A percentile compares a stretch with the other conserved stretches of the same genome.
Evolutionary conservation across 2,888 invertebrate genomes (phyloP).

Genomic region (Coleophora deauratella): DNA sequence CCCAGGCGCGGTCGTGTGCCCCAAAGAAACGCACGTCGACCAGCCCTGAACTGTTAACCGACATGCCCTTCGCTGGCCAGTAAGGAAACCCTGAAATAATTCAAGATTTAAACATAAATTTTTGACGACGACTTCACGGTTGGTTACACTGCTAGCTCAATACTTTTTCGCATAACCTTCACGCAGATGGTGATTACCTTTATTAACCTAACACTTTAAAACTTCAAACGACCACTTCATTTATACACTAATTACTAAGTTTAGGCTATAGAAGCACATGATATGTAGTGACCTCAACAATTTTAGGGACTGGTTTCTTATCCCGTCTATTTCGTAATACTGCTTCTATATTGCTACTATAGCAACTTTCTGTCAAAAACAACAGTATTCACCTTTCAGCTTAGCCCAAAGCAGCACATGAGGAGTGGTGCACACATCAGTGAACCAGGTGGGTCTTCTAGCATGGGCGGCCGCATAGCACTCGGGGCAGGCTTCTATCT

Average conservation of each 20-base stretch:
- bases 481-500: slow-evolving; percentile 94
- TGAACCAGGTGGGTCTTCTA: slow-evolving; percentile 88
- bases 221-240: too few species aligned
- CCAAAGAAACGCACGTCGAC: slow-evolving; percentile 97
- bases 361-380: neutral
- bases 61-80: slow-evolving; percentile 97
- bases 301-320: slow-evolving; percentile 96
- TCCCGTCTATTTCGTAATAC: slow-evolving; percentile 84
- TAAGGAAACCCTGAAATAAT: slow-evolving; percentile 84
- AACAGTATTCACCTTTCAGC: slow-evolving; percentile 78
- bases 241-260: slow-evolving; percentile 83
- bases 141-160: too few species aligned
- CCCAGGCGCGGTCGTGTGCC: slow-evolving; percentile 95
- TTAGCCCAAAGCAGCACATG: slow-evolving; percentile 97
- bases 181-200: too few species aligned
- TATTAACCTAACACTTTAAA: too few species aligned
- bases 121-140: too few species aligned
- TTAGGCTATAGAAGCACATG: slow-evolving; percentile 97
- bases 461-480: slow-evolving; percentile 92
- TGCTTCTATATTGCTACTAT: neutral
- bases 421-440: slow-evolving; percentile 91
- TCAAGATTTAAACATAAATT: neutral
- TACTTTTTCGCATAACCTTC: too few species aligned
- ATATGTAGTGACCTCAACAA: slow-evolving; percentile 90
- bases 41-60: slow-evolving; percentile 75